Conservation (phyloP, 2,797 vertebrate species). For the Furcifer pardalis region DNA sequence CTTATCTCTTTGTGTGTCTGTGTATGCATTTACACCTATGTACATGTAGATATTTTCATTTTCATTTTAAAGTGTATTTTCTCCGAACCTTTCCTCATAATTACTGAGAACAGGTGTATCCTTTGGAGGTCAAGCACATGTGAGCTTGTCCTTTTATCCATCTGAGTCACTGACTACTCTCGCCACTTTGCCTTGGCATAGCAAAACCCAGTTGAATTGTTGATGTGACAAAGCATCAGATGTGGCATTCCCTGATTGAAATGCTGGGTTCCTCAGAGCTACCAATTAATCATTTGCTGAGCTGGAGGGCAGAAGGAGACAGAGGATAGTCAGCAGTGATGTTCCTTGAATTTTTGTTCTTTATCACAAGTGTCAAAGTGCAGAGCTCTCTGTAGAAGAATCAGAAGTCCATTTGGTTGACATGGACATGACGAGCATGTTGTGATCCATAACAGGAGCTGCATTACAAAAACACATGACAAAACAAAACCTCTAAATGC, state of each 20-base stretch:
- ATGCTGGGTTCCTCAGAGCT: neutral
- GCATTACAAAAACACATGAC: neutral
- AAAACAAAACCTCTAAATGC: neutral
- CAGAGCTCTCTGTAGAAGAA: neutral
- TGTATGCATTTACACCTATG: neutral
- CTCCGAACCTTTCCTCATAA: neutral
- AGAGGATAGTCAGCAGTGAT: neutral
- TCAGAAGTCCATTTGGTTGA: neutral
- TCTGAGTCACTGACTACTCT: neutral
- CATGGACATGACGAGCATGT: neutral
- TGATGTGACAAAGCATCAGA: neutral
- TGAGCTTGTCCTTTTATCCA: conserved; percentile 15
- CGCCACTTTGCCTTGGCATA: conserved; percentile 7
- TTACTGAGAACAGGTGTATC: conserved; percentile 4
- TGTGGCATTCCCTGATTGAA: conserved; percentile 23
- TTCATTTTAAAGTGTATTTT: neutral
- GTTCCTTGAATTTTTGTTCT: conserved; percentile 3
- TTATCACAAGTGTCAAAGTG: conserved; percentile 12
- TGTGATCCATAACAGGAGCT: neutral
- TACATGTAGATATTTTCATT: neutral
- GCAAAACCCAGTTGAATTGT: neutral
- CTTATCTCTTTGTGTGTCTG: too few species aligned
- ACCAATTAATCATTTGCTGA: conserved; percentile 24
- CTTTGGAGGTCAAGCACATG: conserved; percentile 1
- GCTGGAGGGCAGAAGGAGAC: conserved; percentile 15